Conservation (phyloP, 2,888 invertebrate genomes). For the Dynastes tityus region DNA sequence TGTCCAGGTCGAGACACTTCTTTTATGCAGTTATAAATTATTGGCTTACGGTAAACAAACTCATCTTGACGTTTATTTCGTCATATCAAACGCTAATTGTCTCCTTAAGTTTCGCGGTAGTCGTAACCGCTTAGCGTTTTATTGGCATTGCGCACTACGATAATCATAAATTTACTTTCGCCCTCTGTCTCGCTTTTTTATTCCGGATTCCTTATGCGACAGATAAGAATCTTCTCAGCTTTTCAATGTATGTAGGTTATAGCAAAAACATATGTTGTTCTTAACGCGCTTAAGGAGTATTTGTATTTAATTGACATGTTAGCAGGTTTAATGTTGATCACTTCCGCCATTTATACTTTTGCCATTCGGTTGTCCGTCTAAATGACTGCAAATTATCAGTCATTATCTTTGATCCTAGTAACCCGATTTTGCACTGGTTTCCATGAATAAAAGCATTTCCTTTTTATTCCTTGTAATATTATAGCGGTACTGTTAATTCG, state of each 20-base stretch:
- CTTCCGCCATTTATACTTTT: slow-evolving; percentile 10
- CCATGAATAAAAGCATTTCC: neutral
- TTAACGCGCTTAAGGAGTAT: neutral
- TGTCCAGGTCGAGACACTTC: slow-evolving; percentile 34
- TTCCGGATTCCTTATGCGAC: slow-evolving; percentile 33
- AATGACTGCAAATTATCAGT: neutral
- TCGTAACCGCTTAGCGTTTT: slow-evolving; percentile 32
- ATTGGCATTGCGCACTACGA: slow-evolving; percentile 12
- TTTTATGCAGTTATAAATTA: slow-evolving; percentile 37
- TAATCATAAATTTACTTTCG: slow-evolving; percentile 46
- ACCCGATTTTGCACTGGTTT: neutral
- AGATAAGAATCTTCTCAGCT: slow-evolving; percentile 28
- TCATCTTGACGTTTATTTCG: slow-evolving; percentile 39
- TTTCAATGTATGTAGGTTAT: slow-evolving; percentile 38
- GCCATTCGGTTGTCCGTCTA: neutral
- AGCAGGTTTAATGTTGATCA: slow-evolving; percentile 17
- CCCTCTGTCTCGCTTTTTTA: slow-evolving; percentile 23
- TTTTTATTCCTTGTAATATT: too few species aligned
- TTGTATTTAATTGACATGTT: slow-evolving; percentile 14
- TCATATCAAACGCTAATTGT: slow-evolving; percentile 42
- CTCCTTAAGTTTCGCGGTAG: slow-evolving; percentile 35
- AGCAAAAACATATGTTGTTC: slow-evolving; percentile 34
- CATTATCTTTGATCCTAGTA: neutral
- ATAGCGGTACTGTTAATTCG: too few species aligned
- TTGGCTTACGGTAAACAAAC: slow-evolving; percentile 38